These are phyloP conservation scores for Tenualosa thibaudeaui DNA, from an alignment of 2,797 vertebrate genomes.

Conservation along the genomic window DNA sequence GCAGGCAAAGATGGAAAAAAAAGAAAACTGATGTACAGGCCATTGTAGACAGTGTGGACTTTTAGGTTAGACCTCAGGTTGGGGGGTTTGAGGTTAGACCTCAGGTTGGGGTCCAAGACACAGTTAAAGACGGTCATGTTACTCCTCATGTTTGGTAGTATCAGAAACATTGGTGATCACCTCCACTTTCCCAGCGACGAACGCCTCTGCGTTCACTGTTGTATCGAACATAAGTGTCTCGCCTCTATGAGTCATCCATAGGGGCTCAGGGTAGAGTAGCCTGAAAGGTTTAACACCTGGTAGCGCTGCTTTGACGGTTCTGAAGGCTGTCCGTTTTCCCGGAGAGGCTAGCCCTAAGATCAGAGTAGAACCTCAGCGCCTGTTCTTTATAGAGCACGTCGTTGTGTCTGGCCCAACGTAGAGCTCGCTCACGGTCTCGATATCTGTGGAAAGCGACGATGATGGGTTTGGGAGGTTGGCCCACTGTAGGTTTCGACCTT, in stretches of 20 bases:
- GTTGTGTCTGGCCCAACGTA: not conserved
- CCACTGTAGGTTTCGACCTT: not conserved
- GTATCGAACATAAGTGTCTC: not conserved
- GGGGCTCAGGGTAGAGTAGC: not conserved
- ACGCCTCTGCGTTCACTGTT: not conserved
- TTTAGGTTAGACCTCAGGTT: too few relatives aligned
- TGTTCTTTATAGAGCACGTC: not conserved
- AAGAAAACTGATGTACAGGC: too few relatives aligned
- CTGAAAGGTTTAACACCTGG: not conserved
- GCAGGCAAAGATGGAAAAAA: too few relatives aligned
- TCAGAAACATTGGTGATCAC: too few relatives aligned
- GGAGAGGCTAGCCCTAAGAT: not conserved
- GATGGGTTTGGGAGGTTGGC: not conserved
- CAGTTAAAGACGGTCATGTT: too few relatives aligned
- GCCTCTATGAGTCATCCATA: not conserved
- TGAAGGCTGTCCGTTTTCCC: too few relatives aligned
- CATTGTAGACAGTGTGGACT: too few relatives aligned
- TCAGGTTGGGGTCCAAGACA: too few relatives aligned
- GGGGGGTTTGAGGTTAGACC: too few relatives aligned
- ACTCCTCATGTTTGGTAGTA: too few relatives aligned
- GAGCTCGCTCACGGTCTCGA: not conserved
- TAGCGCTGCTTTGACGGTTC: not conserved
- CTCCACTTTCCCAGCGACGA: not conserved
- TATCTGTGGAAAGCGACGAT: not conserved
- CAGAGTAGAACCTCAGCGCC: not conserved